Base-by-base conservation (phyloP, 2,797 vertebrate species). In the Loris lydekkerianus region DNA sequence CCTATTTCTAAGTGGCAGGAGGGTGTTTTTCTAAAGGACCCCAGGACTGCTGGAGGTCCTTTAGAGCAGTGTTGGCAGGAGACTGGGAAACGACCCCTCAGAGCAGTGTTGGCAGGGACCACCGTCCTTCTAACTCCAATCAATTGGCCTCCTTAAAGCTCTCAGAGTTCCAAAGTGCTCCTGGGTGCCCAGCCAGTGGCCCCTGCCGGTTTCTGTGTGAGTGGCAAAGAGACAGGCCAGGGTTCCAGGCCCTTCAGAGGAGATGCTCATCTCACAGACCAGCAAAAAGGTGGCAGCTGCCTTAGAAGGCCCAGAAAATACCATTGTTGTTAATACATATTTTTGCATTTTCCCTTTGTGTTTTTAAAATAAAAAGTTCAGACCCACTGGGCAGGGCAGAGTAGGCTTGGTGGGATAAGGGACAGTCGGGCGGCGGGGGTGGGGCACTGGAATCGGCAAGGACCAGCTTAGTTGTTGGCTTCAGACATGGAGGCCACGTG, bases 401-500 rank as follows among this genome's bases (percentile, higher is more conserved):
- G 70, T 3, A 3, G 83, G 89, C 76, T 61, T 46, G 82, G 37
- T 21, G 46, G 89, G 82, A 53, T 75, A 53, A 46, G 46, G 89
- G 65, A 7, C 73, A 10, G 49, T 53, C 14, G 49, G 49, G 49
- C 7, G 23, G 37, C 40, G 25, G 92, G 77, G 73, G n/a, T 15
- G 77, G 80, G 37, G 76, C 40, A 18, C 21, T 0, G 14, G 61
- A 72, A 53, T 60, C 0, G 20, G n/a, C 25, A 34, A 69, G 83
- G 95, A 0, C 4, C 0, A 9, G 92, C 97, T 99, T 98, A 99
- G 97, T 99, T 99, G 97, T 99, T 99, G 0, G 99, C 96, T 97
- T 99, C 99, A 0, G 99, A 98, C 96, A 99, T 99, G 96, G 99
- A 99, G 53, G 99, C 98, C 94, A 99, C 97, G 0, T 99, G 99